Conservation (phyloP, 2,113 vertebrate genomes). For the Atractosteus spatula region DNA sequence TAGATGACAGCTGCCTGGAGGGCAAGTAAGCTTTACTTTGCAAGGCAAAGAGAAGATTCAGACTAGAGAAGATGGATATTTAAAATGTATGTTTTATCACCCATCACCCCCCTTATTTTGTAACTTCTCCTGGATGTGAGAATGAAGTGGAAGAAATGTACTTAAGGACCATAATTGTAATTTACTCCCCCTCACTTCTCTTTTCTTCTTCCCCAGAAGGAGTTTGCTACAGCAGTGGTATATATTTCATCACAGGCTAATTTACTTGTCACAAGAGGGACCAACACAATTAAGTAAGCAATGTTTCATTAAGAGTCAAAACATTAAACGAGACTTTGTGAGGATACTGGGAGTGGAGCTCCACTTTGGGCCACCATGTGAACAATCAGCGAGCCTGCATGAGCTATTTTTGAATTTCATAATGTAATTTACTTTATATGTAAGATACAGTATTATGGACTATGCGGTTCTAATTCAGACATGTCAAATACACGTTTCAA, state of each 20-base stretch:
- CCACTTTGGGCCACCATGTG: too few relatives aligned
- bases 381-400: too few relatives aligned
- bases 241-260: conserved; percentile 59
- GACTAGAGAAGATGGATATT: too few relatives aligned
- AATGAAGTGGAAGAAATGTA: conserved; percentile 29
- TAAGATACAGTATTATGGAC: background rate
- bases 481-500: background rate
- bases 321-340: too few relatives aligned
- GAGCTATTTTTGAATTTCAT: too few relatives aligned
- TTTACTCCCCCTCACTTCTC: conserved; percentile 46
- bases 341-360: too few relatives aligned
- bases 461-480: too few relatives aligned
- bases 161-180: conserved; percentile 49
- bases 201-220: conserved; percentile 40
- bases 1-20: too few relatives aligned
- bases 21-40: too few relatives aligned
- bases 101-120: conserved; percentile 22
- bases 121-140: conserved; percentile 2
- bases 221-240: conserved; percentile 41
- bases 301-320: conserved; percentile 25
- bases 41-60: too few relatives aligned
- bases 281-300: conserved; percentile 52
- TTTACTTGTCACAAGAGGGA: conserved; percentile 67
- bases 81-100: background rate
- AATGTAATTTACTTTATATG: too few relatives aligned